A percentile compares a stretch with the other conserved stretches of the same genome.
phyloP scores from a whole-genome alignment of 37 sponge, comb jelly and placozoan genomes.

The Spongilla lacustris region DNA sequence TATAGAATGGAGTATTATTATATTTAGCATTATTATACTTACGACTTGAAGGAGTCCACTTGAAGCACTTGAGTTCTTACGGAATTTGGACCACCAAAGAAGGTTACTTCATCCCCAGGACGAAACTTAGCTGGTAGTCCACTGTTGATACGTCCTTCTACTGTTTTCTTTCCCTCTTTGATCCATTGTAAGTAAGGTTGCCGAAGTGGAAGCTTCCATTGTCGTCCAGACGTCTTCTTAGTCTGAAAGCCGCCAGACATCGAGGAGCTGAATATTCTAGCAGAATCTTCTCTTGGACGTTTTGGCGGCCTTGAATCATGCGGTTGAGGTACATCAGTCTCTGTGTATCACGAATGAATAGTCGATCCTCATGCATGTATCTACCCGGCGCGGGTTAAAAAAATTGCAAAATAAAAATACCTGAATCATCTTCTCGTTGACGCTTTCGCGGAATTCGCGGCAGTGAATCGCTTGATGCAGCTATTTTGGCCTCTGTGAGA shows the following conservation, averaged over 20 bases:
- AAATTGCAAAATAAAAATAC: too few species aligned
- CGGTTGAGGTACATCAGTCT: background rate
- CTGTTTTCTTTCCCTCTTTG: background rate
- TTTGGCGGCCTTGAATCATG: background rate
- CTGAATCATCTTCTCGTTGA: background rate
- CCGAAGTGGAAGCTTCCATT: background rate
- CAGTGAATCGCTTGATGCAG: background rate
- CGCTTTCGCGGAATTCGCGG: background rate
- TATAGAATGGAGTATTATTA: too few species aligned
- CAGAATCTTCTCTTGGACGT: background rate
- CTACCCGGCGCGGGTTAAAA: too few species aligned
- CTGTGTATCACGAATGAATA: too few species aligned
- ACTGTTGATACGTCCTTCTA: background rate
- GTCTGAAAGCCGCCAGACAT: too few species aligned
- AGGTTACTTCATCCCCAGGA: background rate
- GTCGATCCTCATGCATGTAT: too few species aligned
- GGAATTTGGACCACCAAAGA: background rate
- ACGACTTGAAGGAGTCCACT: background rate
- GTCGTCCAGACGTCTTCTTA: too few species aligned
- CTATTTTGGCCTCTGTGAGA: background rate
- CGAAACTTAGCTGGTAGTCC: background rate
- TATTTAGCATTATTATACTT: too few species aligned
- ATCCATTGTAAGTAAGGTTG: background rate
- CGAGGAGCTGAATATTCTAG: background rate
- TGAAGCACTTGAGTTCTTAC: background rate